Evolutionary conservation across 2,113 vertebrate species (phyloP).

Genomic region (Anser brachyrhynchus): DNA sequence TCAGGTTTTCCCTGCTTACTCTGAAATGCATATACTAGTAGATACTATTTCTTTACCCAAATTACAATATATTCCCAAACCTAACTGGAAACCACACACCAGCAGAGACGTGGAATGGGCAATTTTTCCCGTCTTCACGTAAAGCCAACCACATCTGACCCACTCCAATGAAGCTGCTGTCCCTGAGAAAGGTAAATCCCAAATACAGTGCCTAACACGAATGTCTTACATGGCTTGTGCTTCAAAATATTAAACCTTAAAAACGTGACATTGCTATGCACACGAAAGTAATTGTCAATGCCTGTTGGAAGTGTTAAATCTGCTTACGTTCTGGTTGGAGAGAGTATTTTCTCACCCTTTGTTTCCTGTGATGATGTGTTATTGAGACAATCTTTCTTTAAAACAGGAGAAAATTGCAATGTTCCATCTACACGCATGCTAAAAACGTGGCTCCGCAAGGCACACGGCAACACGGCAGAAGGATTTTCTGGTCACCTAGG

Average conservation of each 20-base stretch:
- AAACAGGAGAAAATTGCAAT: neutral
- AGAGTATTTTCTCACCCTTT: neutral
- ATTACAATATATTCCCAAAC: neutral
- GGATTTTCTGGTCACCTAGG: neutral
- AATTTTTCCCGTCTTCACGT: neutral
- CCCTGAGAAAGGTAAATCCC: neutral
- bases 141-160: neutral
- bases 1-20: neutral
- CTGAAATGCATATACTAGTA: neutral
- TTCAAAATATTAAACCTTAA: neutral
- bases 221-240: neutral
- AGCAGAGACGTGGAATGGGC: neutral
- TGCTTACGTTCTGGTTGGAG: neutral
- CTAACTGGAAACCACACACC: neutral
- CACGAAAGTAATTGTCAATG: neutral
- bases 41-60: neutral
- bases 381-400: neutral
- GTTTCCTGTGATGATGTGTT: neutral
- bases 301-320: neutral
- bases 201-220: neutral
- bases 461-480: neutral
- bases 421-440: neutral
- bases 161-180: fast-evolving
- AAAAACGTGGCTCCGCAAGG: neutral
- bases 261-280: fast-evolving